These are phyloP conservation scores for Jaculus jaculus DNA, from an alignment of 2,113 vertebrate species.

Conservation along the genomic window DNA sequence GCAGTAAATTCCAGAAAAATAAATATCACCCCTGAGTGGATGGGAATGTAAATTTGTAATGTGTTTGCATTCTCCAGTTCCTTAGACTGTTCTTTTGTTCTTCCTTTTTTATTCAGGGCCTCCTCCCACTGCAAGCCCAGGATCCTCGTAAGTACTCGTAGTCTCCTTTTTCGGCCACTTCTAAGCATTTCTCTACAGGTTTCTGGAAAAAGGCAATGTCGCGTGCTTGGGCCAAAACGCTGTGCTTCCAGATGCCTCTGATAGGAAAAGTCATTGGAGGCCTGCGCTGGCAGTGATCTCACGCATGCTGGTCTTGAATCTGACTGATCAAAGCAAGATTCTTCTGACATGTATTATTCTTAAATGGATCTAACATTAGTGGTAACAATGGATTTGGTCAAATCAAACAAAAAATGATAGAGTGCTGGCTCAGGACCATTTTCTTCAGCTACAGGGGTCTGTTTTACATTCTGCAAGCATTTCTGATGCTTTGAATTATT, in stretches of 20 bases:
- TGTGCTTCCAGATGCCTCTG: conserved; percentile 23
- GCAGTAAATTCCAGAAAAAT: conserved; percentile 25
- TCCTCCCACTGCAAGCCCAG: conserved; percentile 92
- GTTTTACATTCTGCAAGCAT: background rate
- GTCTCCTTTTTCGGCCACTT: conserved; percentile 45
- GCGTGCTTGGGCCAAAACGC: background rate
- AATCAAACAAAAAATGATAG: conserved; percentile 26
- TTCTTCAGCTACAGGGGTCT: background rate
- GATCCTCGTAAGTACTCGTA: conserved; percentile 93
- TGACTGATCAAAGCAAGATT: conserved; percentile 29
- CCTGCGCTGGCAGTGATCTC: background rate
- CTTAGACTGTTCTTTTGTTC: conserved; percentile 71
- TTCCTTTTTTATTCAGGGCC: conserved; percentile 90
- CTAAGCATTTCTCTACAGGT: background rate
- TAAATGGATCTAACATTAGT: conserved; percentile 29
- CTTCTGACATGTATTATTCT: conserved; percentile 17
- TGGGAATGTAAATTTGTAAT: background rate
- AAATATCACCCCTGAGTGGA: background rate
- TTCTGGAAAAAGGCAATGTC: conserved; percentile 20
- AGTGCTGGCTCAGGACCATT: background rate
- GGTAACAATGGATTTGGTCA: conserved; percentile 7
- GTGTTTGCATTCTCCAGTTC: background rate
- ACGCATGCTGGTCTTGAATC: background rate
- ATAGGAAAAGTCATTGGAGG: conserved; percentile 34
- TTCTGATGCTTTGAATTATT: conserved; percentile 16